Evolutionary conservation across 1,140 invertebrate genomes (phyloP).

Genomic region (Micrasema longulum): DNA sequence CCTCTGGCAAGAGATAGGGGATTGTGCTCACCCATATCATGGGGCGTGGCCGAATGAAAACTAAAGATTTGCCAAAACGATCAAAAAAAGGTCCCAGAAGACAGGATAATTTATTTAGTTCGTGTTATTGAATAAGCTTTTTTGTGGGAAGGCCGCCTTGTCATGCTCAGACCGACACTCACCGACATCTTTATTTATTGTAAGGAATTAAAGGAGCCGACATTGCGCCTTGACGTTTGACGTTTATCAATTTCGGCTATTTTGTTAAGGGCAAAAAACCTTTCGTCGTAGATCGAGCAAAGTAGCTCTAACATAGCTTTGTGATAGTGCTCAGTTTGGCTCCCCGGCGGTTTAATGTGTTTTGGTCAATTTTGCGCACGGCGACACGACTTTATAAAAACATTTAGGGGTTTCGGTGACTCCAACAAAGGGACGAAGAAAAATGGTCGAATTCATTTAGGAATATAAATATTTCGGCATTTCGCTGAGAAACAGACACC

Average conservation of each 20-base stretch:
- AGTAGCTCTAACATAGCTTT: constrained; percentile 3
- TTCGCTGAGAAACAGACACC: constrained; percentile 47
- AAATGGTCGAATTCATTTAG: constrained; percentile 50
- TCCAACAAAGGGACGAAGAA: constrained; percentile 47
- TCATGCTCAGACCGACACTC: constrained; percentile 43
- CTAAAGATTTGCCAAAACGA: constrained; percentile 55
- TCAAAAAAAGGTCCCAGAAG: constrained; percentile 51
- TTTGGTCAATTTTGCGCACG: constrained; percentile 53
- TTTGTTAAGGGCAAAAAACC: constrained; percentile 29
- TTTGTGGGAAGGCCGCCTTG: constrained; percentile 47
- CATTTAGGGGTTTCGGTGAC: constrained; percentile 45
- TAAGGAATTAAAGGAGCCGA: constrained; percentile 52
- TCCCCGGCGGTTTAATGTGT: constrained; percentile 37
- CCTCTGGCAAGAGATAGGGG: background rate
- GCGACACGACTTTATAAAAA: constrained; percentile 45
- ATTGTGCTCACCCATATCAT: constrained; percentile 26
- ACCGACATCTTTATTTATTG: constrained; percentile 53
- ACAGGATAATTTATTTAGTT: constrained; percentile 52
- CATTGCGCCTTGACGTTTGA: constrained; percentile 52
- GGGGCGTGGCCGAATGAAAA: constrained; percentile 51
- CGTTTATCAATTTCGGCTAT: constrained; percentile 45
- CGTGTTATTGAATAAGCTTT: constrained; percentile 40
- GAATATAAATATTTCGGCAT: constrained; percentile 55
- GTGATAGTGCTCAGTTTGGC: constrained; percentile 15
- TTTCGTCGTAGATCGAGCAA: constrained; percentile 27